Evolutionary conservation across 2,113 vertebrate species (phyloP).

Genomic region (Seriola dumerili): DNA sequence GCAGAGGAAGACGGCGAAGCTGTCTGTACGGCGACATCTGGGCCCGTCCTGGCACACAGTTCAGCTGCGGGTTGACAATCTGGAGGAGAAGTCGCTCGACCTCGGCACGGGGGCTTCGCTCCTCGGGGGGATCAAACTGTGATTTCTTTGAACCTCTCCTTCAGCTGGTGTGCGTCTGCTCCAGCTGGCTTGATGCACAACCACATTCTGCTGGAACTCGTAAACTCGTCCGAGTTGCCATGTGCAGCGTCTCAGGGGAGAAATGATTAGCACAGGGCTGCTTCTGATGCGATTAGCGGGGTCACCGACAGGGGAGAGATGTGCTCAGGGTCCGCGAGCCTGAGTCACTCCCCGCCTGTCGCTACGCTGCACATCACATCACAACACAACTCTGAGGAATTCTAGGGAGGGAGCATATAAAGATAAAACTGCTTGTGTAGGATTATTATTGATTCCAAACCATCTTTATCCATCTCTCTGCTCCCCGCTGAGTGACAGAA

Average conservation of each 20-base stretch:
- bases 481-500: background rate
- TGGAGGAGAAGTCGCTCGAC: background rate
- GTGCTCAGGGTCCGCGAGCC: conserved; percentile 24
- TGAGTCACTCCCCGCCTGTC: conserved; percentile 43
- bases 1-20: conserved; percentile 34
- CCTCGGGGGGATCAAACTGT: conserved; percentile 18
- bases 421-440: background rate
- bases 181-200: conserved; percentile 15
- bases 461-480: background rate
- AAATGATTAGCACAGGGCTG: conserved; percentile 56
- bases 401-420: background rate
- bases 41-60: conserved; percentile 40
- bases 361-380: background rate
- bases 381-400: background rate
- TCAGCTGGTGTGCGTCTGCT: conserved; percentile 24
- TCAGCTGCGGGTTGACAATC: conserved; percentile 45
- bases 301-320: conserved; percentile 55
- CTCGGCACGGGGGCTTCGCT: conserved; percentile 25
- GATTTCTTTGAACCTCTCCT: conserved; percentile 22
- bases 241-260: conserved; percentile 45
- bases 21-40: conserved; percentile 43
- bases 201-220: conserved; percentile 3
- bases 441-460: conserved; percentile 11
- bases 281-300: conserved; percentile 66
- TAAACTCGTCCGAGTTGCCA: conserved; percentile 11